Conservation (phyloP, 2,113 vertebrate species). For the Sula dactylatra region DNA sequence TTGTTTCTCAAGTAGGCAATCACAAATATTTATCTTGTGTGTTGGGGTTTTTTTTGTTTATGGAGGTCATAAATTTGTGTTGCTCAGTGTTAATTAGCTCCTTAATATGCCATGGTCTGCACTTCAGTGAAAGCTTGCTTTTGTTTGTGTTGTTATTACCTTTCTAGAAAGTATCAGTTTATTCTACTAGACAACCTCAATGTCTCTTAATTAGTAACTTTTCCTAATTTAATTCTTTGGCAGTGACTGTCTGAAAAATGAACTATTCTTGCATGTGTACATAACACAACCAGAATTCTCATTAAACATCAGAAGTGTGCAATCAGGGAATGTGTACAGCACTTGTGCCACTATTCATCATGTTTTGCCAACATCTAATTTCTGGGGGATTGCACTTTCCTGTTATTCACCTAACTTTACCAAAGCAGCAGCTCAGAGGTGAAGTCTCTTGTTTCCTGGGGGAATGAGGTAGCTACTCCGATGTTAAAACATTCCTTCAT, state of each 20-base stretch:
- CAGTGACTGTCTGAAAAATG: not conserved
- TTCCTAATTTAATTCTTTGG: not conserved
- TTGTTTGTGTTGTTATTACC: not conserved
- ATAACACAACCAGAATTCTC: not conserved
- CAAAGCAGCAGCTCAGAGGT: not conserved
- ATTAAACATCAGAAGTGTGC: not conserved
- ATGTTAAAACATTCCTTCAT: not conserved
- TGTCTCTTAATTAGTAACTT: not conserved
- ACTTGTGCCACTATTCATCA: not conserved
- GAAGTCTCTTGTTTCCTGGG: not conserved
- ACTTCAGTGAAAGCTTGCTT: not conserved
- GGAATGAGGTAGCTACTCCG: not conserved
- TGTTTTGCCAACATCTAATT: not conserved
- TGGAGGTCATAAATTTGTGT: not conserved
- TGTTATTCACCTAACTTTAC: not conserved
- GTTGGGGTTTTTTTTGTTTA: not conserved
- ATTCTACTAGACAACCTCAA: not conserved
- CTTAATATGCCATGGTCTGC: not conserved
- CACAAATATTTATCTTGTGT: not conserved
- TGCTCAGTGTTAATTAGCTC: conserved; percentile 12
- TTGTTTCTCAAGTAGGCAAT: conserved; percentile 16
- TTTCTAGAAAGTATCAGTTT: not conserved
- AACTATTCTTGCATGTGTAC: not conserved
- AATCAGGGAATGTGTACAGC: not conserved
- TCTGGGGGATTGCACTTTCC: not conserved